phyloP scores from a whole-genome alignment of 2,113 vertebrate species.

The Amphiprion percula region DNA sequence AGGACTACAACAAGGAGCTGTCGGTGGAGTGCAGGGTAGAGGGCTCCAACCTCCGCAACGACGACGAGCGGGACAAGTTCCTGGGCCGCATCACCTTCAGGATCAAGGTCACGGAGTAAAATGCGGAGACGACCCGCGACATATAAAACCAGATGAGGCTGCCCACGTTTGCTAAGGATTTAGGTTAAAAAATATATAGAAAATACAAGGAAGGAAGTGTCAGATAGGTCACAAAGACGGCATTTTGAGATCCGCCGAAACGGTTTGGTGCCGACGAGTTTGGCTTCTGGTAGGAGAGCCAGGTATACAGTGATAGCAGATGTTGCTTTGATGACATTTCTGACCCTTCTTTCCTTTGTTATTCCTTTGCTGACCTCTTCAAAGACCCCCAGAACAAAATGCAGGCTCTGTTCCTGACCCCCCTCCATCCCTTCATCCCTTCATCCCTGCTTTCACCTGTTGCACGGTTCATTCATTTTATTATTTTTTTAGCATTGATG shows the following conservation, averaged over 20 bases:
- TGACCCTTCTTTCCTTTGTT: constrained; percentile 72
- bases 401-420: constrained; percentile 59
- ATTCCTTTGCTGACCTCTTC: constrained; percentile 63
- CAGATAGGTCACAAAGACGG: constrained; percentile 66
- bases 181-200: constrained; percentile 34
- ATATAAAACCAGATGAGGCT: constrained; percentile 50
- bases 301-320: constrained; percentile 13
- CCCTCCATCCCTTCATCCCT: neutral
- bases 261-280: constrained; percentile 17
- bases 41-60: constrained; percentile 90
- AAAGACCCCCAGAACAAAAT: constrained; percentile 58
- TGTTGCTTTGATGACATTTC: constrained; percentile 73
- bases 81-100: constrained; percentile 94
- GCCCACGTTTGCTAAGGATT: constrained; percentile 66
- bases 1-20: constrained; percentile 87
- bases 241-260: constrained; percentile 41
- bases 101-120: constrained; percentile 88
- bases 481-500: constrained; percentile 49
- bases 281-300: constrained; percentile 23
- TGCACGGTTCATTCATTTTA: constrained; percentile 60
- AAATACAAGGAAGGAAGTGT: constrained; percentile 63
- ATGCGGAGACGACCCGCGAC: constrained; percentile 15
- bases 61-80: constrained; percentile 96
- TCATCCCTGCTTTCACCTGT: constrained; percentile 28
- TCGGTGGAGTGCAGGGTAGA: constrained; percentile 91